Percentiles rank a stretch among this genome's conserved stretches.
These are phyloP conservation scores for Anabas testudineus DNA, from an alignment of 2,797 vertebrate genomes.

Conservation along the genomic window DNA sequence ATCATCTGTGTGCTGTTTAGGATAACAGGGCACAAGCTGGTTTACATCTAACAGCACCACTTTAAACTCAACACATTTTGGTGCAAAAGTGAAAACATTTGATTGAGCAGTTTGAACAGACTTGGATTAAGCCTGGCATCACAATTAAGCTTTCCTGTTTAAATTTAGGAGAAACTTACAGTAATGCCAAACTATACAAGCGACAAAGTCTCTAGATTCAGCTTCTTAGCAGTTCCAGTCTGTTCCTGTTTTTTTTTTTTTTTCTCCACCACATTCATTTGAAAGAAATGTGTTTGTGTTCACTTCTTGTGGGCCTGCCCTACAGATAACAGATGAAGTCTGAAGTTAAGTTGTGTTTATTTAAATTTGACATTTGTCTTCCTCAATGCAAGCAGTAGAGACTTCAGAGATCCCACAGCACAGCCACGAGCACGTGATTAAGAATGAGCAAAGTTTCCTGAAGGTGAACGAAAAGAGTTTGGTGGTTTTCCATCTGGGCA, in stretches of 20 bases:
- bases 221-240: slow-evolving; percentile 7
- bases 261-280: slow-evolving; percentile 3
- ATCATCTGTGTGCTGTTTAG: neutral
- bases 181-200: neutral
- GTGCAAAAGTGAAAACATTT: slow-evolving; percentile 5
- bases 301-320: slow-evolving; percentile 20
- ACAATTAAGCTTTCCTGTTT: slow-evolving; percentile 5
- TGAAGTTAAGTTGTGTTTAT: slow-evolving; percentile 50
- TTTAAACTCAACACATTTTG: slow-evolving; percentile 10
- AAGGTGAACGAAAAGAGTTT: slow-evolving; percentile 82
- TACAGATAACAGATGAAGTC: slow-evolving; percentile 41
- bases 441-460: slow-evolving; percentile 71
- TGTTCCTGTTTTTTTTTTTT: neutral
- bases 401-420: slow-evolving; percentile 58
- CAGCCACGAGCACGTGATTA: slow-evolving; percentile 65
- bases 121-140: slow-evolving; percentile 13
- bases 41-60: neutral
- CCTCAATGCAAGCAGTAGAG: slow-evolving; percentile 51
- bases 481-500: slow-evolving; percentile 84
- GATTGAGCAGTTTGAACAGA: slow-evolving; percentile 17
- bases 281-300: slow-evolving; percentile 16
- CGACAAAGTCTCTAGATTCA: slow-evolving; percentile 17
- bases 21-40: neutral
- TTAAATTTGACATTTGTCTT: slow-evolving; percentile 65
- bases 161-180: slow-evolving; percentile 3